Evolutionary conservation across 2,888 invertebrate genomes (phyloP).

Genomic region (Hydraecia micacea): DNA sequence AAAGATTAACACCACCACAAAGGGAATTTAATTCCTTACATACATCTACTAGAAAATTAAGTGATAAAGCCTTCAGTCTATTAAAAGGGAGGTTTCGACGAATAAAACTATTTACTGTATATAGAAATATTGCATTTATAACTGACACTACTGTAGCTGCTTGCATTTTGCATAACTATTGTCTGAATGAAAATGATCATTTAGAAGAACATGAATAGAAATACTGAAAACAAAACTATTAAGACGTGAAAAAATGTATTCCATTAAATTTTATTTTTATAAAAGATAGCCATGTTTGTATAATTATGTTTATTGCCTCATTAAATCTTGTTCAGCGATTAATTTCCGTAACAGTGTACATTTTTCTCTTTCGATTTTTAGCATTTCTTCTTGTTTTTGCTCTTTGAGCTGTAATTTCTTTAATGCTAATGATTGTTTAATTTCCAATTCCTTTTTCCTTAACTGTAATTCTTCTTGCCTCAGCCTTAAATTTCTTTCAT

Average conservation of each 20-base stretch:
- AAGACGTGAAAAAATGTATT: conserved; percentile 26
- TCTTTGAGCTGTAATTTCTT: conserved; percentile 80
- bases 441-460: conserved; percentile 79
- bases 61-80: conserved; percentile 78
- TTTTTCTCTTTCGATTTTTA: conserved; percentile 82
- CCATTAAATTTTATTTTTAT: conserved; percentile 14
- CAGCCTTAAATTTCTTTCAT: conserved; percentile 78
- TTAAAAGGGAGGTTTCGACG: conserved; percentile 78
- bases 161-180: conserved; percentile 82
- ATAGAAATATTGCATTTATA: conserved; percentile 80
- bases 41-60: conserved; percentile 75
- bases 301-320: conserved; percentile 54
- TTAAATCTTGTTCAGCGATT: conserved; percentile 71
- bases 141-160: conserved; percentile 81
- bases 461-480: conserved; percentile 81
- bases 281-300: conserved; percentile 30
- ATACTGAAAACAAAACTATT: conserved; percentile 39
- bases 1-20: conserved; percentile 77
- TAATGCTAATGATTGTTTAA: conserved; percentile 80
- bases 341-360: conserved; percentile 78
- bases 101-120: conserved; percentile 78
- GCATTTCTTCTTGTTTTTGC: conserved; percentile 80
- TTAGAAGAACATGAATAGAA: conserved; percentile 69
- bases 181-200: conserved; percentile 78
- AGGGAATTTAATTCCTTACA: conserved; percentile 79